Evolutionary conservation across 2,113 vertebrate genomes (phyloP).

Genomic region (Lagopus leucura): DNA sequence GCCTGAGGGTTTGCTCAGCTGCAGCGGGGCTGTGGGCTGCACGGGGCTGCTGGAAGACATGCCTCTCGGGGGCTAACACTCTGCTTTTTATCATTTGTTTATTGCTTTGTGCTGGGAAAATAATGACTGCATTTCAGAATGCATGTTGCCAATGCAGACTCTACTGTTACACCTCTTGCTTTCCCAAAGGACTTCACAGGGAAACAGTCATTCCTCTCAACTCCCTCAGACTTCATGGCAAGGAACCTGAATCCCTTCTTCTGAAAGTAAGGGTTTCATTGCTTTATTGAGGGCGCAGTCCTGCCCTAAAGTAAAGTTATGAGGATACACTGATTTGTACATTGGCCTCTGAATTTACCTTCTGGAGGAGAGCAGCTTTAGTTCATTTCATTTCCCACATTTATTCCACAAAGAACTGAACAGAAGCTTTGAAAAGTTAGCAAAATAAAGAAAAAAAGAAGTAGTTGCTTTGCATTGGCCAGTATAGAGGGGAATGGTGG

Average conservation of each 20-base stretch:
- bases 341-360: background rate
- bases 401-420: background rate
- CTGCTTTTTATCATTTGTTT: background rate
- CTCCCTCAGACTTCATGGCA: background rate
- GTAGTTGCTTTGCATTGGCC: background rate
- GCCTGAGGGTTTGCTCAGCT: background rate
- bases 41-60: background rate
- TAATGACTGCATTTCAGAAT: background rate
- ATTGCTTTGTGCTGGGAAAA: slow-evolving; percentile 1
- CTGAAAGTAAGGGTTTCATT: background rate
- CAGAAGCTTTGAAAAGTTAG: background rate
- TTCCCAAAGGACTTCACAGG: background rate
- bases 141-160: background rate
- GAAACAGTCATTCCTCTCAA: background rate
- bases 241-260: background rate
- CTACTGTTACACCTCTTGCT: background rate
- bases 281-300: background rate
- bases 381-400: background rate
- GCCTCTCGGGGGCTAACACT: background rate
- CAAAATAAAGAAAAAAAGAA: background rate
- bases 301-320: background rate
- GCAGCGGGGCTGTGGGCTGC: background rate
- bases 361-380: background rate
- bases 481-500: background rate
- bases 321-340: background rate